phyloP scores from a whole-genome alignment of 2,888 invertebrate species.

The Pseudococcus jackbeardsleyi region DNA sequence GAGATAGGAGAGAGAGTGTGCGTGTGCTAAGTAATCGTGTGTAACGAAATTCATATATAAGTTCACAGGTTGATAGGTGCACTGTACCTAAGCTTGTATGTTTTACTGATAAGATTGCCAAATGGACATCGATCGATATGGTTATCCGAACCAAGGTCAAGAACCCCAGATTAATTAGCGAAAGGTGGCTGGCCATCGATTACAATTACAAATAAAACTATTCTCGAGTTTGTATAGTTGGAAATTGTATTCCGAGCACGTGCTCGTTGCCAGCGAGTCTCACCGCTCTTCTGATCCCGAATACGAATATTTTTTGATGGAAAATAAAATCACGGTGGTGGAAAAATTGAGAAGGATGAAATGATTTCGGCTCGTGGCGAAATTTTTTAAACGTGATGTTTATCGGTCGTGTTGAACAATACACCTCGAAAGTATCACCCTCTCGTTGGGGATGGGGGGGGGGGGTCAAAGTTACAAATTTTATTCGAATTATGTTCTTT shows the following conservation, averaged over 20 bases:
- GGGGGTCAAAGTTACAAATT: too few species aligned
- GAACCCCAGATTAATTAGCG: background rate
- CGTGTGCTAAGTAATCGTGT: background rate
- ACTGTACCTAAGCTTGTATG: background rate
- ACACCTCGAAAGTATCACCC: too few species aligned
- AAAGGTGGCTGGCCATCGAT: conserved; percentile 25
- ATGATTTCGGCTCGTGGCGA: too few species aligned
- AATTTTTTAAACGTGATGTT: too few species aligned
- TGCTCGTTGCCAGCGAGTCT: background rate
- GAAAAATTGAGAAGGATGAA: too few species aligned
- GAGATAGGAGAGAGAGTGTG: background rate
- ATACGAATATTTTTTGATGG: too few species aligned
- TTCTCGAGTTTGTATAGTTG: background rate
- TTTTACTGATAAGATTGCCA: background rate
- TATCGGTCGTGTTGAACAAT: too few species aligned
- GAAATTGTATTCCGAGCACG: background rate
- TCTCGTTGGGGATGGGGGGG: too few species aligned
- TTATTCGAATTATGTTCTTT: too few species aligned
- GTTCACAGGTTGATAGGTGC: background rate
- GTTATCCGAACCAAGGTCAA: conserved; percentile 17
- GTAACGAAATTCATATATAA: background rate
- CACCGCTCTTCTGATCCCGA: too few species aligned
- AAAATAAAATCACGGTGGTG: too few species aligned
- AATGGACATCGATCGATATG: conserved; percentile 19
- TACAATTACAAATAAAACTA: background rate